Conservation (phyloP, 2,113 vertebrate species). For the Cavia porcellus region DNA sequence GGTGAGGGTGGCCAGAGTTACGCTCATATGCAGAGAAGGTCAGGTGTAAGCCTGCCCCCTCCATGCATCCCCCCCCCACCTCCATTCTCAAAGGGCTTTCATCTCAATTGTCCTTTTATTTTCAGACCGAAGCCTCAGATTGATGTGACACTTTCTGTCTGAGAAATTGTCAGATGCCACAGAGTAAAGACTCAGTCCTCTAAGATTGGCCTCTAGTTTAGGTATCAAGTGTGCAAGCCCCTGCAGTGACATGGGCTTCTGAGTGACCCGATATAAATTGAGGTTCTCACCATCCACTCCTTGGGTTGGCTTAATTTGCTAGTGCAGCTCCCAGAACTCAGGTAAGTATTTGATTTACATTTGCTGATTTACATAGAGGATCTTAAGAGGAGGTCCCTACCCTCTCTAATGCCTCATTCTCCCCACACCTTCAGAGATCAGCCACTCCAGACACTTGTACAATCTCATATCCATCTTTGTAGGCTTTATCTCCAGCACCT, state of each 20-base stretch:
- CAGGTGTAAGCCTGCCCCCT: background rate
- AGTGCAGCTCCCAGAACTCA: background rate
- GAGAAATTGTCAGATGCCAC: background rate
- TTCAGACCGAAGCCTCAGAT: background rate
- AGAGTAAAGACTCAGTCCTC: background rate
- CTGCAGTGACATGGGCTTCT: background rate
- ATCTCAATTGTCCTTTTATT: background rate
- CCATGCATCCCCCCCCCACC: too few relatives aligned
- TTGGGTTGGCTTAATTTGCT: background rate
- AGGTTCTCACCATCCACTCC: background rate
- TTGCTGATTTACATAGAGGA: background rate
- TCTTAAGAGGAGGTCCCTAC: background rate
- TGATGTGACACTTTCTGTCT: too few relatives aligned
- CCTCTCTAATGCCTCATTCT: background rate
- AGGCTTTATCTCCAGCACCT: background rate
- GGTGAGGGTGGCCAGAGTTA: background rate
- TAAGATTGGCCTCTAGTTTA: background rate
- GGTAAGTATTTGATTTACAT: background rate
- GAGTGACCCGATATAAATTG: background rate
- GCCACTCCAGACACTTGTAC: background rate
- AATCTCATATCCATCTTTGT: background rate
- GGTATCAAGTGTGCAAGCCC: background rate
- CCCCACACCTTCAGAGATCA: background rate
- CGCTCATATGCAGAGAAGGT: background rate
- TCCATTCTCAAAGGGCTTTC: background rate